These are phyloP conservation scores for Cettia cetti DNA, from an alignment of 2,113 vertebrate species.

Conservation along the genomic window DNA sequence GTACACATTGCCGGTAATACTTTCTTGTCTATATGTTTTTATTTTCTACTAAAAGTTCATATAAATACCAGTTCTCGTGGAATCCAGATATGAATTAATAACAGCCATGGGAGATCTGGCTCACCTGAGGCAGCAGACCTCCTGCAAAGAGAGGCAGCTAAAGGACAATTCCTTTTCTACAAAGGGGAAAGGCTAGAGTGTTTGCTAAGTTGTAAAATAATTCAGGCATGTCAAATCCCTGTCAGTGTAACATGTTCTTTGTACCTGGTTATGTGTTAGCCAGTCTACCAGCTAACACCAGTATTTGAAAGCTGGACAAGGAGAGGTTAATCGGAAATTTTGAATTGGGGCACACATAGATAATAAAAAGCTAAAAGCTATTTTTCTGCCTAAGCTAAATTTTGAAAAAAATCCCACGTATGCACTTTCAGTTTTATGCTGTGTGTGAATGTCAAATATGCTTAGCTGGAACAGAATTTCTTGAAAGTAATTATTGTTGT, in stretches of 20 bases:
- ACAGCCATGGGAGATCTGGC: background rate
- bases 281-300: background rate
- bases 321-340: background rate
- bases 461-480: constrained; percentile 41
- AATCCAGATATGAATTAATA: background rate
- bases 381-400: constrained; percentile 33
- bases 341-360: background rate
- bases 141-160: background rate
- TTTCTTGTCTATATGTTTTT: background rate
- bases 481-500: background rate
- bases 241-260: background rate
- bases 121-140: background rate
- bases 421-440: constrained; percentile 49
- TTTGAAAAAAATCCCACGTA: background rate
- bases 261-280: background rate
- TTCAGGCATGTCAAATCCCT: background rate
- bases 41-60: background rate
- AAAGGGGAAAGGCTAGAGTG: background rate
- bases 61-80: background rate
- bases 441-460: background rate
- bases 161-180: background rate
- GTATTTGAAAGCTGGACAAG: background rate
- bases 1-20: background rate
- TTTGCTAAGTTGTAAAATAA: background rate
- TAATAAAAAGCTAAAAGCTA: background rate